Evolutionary conservation across 2,113 vertebrate genomes (phyloP), one percentile per base, ranked within the genome.

Genomic region (Psilopsiagon aurifrons): DNA sequence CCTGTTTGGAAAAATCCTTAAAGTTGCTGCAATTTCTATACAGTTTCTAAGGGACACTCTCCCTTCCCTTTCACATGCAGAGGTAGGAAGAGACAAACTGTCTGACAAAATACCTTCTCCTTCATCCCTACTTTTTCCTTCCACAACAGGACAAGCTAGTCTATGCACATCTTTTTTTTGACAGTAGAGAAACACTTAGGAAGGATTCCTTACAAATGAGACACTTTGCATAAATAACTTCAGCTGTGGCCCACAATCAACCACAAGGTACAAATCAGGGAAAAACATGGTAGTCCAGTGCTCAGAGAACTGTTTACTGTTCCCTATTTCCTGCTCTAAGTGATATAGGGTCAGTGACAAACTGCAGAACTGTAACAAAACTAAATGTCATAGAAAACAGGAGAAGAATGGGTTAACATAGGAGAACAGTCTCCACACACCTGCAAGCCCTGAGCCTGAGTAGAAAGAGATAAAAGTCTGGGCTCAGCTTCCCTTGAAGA

Each of bases 261-360:
- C 3, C 9, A 37, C 11, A 52, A 67, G 29, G 17, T 9, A 55
- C 4, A 81, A 43, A 64, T 25, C 13, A 37, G 27, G 15, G 4
- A 20, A 2, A 77, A 77, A 62, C 2, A 69, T 73, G 27, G 44
- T 17, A 83, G 29, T 17, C 33, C 35, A 46, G 43, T 7, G 24
- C 37, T 27, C 52, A 55, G 66, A 64, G 29, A 91, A 24, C 20
- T 43, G 3, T 12, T 37, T 51, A 23, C 33, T 64, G 17, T 31
- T 74, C n/a, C 13, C 15, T 4, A 4, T 11, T 39, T 69, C 39
- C 54, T 3, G 0, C 59, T 35, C 29, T 60, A 41, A 1, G 0
- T 31, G 28, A 31, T 0, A 0, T 14, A 9, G 3, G 9, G 3
- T 27, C 59, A 77, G 35, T 29, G 33, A 20, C 43, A 63, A 17